Evolutionary conservation across 2,797 vertebrate genomes (phyloP), one percentile per base, ranked within the genome.

Genomic region (Telmatherina bonti): DNA sequence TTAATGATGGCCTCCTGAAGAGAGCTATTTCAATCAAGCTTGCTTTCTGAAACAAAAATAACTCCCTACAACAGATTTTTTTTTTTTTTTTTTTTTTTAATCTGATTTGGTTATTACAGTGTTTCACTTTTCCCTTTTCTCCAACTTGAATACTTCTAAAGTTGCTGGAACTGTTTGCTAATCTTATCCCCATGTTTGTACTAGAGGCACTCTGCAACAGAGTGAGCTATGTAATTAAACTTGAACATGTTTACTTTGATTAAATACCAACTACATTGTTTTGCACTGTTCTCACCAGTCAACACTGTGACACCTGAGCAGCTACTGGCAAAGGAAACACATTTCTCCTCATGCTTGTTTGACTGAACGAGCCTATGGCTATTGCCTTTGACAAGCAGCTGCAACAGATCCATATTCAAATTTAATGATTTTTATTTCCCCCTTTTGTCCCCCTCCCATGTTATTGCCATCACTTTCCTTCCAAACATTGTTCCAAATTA

Each of bases 201-300:
- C 89, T 85, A 11, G 82, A 79, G 88, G 89, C 88, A 58, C 54
- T 85, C 61, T 76, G 73, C 43, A 71, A 81, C 26, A 2, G 55
- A 74, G 62, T 76, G 79, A 51, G 59, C 66, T 81, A 58, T 89
- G 83, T 86, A 84, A 90, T 90, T 86, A 81, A 84, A 85, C 31
- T 60, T 36, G 62, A 83, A 70, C 72, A 70, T 76, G 74, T 78
- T 77, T 74, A 72, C 85, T 88, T 84, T 79, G 79, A 90, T 88
- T 81, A 76, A 81, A 84, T 83, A 82, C 63, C 0, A 49, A 61
- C 66, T 27, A 72, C 79, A 82, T 70, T 86, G 83, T 88, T 83
- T 75, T 69, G 45, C 43, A 55, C 49, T 62, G 57, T 87, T 82
- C 78, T 84, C 74, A 71, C 77, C 55, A 84, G 80, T 82, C 82